A percentile compares a stretch with the other conserved stretches of the same genome.
These are phyloP conservation scores for Platysternon megacephalum DNA, from an alignment of 2,113 vertebrate species.

Conservation along the genomic window DNA sequence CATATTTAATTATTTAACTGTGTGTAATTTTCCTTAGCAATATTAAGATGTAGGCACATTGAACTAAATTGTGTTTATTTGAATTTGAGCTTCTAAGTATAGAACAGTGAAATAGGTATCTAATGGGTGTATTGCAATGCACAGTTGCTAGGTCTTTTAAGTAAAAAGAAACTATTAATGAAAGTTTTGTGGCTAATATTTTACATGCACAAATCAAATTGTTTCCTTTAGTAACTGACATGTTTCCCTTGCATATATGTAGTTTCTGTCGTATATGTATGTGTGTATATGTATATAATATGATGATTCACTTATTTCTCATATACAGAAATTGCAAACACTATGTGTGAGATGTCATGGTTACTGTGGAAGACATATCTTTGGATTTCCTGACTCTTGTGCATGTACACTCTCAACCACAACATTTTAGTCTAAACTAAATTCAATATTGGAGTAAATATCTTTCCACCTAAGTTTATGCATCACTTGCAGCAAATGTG, in stretches of 20 bases:
- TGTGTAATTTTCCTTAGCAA: background rate
- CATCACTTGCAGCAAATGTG: slow-evolving; percentile 59
- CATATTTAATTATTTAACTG: background rate
- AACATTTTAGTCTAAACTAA: slow-evolving; percentile 30
- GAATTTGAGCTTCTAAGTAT: background rate
- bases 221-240: accelerated
- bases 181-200: background rate
- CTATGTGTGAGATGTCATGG: background rate
- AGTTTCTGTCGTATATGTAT: background rate
- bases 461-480: slow-evolving; percentile 29
- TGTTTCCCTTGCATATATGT: background rate
- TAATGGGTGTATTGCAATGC: background rate
- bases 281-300: no score
- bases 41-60: background rate
- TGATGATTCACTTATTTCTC: no score
- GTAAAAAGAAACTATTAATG: background rate
- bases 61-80: background rate
- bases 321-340: no score
- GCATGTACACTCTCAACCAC: background rate
- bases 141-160: background rate
- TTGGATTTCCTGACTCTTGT: background rate
- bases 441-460: slow-evolving; percentile 25
- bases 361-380: background rate
- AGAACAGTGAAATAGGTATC: background rate
- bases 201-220: background rate